Conservation (phyloP, 2,113 vertebrate genomes). For the Albula goreensis region DNA sequence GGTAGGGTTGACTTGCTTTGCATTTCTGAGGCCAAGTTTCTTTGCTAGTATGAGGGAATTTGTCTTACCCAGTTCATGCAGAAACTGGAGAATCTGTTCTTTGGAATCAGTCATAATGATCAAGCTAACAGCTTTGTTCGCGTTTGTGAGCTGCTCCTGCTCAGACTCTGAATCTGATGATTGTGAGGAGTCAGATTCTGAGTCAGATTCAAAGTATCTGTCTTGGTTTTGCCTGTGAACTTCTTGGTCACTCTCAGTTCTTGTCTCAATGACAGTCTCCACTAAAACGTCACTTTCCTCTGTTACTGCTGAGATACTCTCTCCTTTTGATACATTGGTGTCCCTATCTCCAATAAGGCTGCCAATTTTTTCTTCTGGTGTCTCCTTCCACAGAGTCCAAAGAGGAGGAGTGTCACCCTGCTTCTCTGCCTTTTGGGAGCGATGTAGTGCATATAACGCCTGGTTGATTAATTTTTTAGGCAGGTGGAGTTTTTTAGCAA, state of each 20-base stretch:
- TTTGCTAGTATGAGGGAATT: slow-evolving; percentile 81
- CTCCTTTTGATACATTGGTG: slow-evolving; percentile 16
- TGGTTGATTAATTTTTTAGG: slow-evolving; percentile 80
- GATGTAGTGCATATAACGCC: slow-evolving; percentile 72
- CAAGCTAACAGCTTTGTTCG: slow-evolving; percentile 9
- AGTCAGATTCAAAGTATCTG: neutral
- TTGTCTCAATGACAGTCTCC: neutral
- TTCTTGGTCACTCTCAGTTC: neutral
- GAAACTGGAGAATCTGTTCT: slow-evolving; percentile 77
- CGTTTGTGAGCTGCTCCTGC: slow-evolving; percentile 32
- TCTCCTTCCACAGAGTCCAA: slow-evolving; percentile 69
- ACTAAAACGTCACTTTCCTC: neutral
- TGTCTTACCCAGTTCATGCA: slow-evolving; percentile 64
- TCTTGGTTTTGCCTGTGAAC: slow-evolving; percentile 26
- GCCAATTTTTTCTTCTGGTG: neutral
- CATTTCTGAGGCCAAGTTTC: slow-evolving; percentile 74
- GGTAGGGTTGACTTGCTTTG: slow-evolving; percentile 78
- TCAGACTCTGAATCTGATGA: slow-evolving; percentile 46
- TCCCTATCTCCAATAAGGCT: neutral
- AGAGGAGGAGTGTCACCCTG: slow-evolving; percentile 62
- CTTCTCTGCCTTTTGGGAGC: slow-evolving; percentile 57
- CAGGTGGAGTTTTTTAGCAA: slow-evolving; percentile 64
- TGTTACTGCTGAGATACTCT: neutral
- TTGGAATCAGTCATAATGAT: slow-evolving; percentile 74
- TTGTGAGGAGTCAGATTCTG: slow-evolving; percentile 56